Evolutionary conservation across 1,140 invertebrate species (phyloP).

Genomic region (Pomacea maculata): DNA sequence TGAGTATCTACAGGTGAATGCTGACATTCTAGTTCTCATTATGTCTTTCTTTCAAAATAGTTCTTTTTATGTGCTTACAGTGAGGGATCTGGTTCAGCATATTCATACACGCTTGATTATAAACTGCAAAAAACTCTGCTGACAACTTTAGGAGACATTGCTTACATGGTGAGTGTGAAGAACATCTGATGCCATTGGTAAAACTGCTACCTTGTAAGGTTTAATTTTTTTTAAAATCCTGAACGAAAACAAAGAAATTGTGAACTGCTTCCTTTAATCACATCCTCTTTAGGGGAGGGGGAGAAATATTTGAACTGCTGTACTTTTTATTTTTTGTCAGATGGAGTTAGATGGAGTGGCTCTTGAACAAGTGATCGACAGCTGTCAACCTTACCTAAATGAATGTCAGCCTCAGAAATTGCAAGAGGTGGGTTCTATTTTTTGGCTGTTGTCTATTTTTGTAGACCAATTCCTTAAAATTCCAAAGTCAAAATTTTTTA

Average conservation of each 20-base stretch:
- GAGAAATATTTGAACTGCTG: background rate
- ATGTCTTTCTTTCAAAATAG: background rate
- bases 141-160: constrained; percentile 38
- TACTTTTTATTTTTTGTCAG: constrained; percentile 27
- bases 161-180: constrained; percentile 38
- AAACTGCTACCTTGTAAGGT: background rate
- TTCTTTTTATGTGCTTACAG: constrained; percentile 30
- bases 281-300: background rate
- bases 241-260: background rate
- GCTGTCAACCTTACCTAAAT: constrained; percentile 51
- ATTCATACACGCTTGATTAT: constrained; percentile 47
- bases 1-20: background rate
- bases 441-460: background rate
- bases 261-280: background rate
- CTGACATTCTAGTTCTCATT: background rate
- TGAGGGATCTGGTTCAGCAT: constrained; percentile 37
- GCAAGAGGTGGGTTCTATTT: constrained; percentile 43
- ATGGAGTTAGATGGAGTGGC: constrained; percentile 36
- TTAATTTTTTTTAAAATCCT: background rate
- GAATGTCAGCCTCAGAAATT: constrained; percentile 39
- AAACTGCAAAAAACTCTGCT: constrained; percentile 50
- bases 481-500: no score
- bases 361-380: constrained; percentile 35
- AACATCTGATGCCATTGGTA: background rate
- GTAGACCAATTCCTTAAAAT: no score